Evolutionary conservation across 2,888 invertebrate species (phyloP), one percentile per base, ranked within the genome.

Genomic region (Epinotia demarniana): DNA sequence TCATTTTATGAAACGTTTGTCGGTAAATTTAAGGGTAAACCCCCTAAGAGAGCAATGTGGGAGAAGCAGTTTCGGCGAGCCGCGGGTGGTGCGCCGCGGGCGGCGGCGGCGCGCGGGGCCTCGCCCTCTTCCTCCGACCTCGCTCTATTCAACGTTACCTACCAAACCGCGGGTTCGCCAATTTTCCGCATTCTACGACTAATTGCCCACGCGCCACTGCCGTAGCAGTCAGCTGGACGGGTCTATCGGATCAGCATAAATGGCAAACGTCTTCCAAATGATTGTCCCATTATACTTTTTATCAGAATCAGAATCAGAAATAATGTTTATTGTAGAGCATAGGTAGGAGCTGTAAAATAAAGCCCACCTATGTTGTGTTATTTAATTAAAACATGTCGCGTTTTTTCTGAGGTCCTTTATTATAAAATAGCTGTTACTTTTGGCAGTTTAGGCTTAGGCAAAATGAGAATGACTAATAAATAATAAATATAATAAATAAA

Each of bases 71-170:
- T 72, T 57, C 61, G 67, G 67, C 55, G 60, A 8, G n/a, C 61
- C 0, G 19, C 0, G 19, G 23, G 57, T 49, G 39, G 11, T 19
- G 18, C 39, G 16, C 39, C 0, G 53, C 55, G 61, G 69, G 73
- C 70, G 71, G 74, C 74, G 69, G 70, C 70, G 71, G 74, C 74
- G 71, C 77, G 74, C 71, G 77, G 72, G 77, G 77, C 43, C 69
- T 23, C 49, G 19, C 72, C 33, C 61, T 55, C 71, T 67, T 75
- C 75, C 75, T 49, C 55, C 75, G 72, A 13, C 71, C 75, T 75
- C 67, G 72, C 71, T 61, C 71, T 53, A 57, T 23, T 66, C 70
- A 57, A 16, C 39, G 43, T 64, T 9, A 16, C 12, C 57, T 58
- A 33, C 13, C 43, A 58, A 57, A 62, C 33, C 9, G n/a, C 43